These are phyloP conservation scores for Andrena flavipes DNA, from an alignment of 2,888 invertebrate species.

Conservation along the genomic window DNA sequence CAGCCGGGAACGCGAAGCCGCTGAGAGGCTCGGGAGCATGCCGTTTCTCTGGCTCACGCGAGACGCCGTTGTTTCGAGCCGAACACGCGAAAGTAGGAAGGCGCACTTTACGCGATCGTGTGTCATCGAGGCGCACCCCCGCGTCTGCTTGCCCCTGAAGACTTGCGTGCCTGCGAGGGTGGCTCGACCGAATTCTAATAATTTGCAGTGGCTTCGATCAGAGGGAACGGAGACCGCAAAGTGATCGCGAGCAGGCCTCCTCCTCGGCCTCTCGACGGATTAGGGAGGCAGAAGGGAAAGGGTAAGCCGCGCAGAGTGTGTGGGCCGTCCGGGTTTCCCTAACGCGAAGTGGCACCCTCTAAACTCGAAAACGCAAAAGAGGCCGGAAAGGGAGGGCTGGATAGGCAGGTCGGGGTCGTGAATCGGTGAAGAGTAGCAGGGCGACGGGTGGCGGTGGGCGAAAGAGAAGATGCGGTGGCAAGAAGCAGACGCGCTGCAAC, in stretches of 20 bases:
- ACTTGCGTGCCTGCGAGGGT: not conserved
- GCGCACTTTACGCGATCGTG: conserved; percentile 7
- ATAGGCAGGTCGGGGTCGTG: conserved; percentile 2
- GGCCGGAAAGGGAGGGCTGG: conserved; percentile 8
- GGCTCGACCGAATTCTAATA: not conserved
- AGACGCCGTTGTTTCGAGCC: conserved; percentile 1
- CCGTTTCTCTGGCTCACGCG: not conserved
- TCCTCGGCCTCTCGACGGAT: conserved; percentile 12
- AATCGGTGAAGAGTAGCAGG: conserved; percentile 14
- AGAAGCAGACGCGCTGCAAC: conserved; percentile 37
- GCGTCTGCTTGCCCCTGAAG: not conserved
- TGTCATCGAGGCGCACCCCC: conserved; percentile 15
- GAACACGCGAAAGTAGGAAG: not conserved
- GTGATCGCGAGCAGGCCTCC: not conserved
- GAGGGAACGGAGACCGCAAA: not conserved
- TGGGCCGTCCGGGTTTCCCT: conserved; percentile 57
- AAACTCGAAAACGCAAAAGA: conserved; percentile 69
- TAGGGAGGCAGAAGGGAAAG: conserved; percentile 13
- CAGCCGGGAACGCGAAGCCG: not conserved
- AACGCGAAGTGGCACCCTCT: conserved; percentile 71
- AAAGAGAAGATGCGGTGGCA: conserved; percentile 36
- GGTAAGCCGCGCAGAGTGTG: not conserved
- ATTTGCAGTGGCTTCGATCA: not conserved
- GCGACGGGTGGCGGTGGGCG: not conserved
- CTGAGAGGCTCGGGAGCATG: not conserved